A percentile compares a stretch with the other conserved stretches of the same genome.
Conservation (phyloP, 2,113 vertebrate genomes). For the Petrocephalus microphthalmus region DNA sequence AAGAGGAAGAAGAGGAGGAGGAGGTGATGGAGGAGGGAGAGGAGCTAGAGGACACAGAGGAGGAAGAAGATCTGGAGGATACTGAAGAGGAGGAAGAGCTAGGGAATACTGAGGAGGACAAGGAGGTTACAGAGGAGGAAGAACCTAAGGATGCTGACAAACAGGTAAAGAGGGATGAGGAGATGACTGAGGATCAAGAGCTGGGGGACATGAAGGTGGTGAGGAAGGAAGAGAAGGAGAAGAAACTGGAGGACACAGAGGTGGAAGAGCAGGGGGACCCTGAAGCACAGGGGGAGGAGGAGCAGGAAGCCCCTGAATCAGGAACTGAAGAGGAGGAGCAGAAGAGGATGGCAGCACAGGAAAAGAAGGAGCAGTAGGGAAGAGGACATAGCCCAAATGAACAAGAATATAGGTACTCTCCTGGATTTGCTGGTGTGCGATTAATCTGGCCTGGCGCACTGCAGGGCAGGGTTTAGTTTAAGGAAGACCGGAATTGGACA, state of each 20-base stretch:
- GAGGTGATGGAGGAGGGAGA: background rate
- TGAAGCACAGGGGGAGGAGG: background rate
- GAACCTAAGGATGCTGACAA: slow-evolving; percentile 7
- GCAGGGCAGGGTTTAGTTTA: background rate
- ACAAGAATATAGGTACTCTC: slow-evolving; percentile 42
- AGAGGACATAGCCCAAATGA: slow-evolving; percentile 32
- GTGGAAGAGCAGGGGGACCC: background rate
- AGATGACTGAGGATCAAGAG: slow-evolving; percentile 8
- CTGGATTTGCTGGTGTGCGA: background rate
- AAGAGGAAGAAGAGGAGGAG: background rate
- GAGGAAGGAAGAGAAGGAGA: background rate
- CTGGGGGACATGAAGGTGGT: slow-evolving; percentile 11
- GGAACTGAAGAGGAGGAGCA: background rate
- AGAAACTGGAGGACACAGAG: background rate
- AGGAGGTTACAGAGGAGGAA: slow-evolving; percentile 7
- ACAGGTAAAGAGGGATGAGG: background rate
- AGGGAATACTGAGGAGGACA: background rate
- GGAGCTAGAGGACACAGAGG: background rate
- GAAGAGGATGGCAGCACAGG: background rate
- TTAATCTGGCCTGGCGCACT: background rate
- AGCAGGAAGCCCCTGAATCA: background rate
- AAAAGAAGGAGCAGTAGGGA: background rate
- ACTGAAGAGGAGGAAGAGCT: background rate
- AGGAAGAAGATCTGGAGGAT: background rate
- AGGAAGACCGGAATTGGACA: background rate